Conservation (phyloP, 2,113 vertebrate genomes). For the Vulpes ferrilata region DNA sequence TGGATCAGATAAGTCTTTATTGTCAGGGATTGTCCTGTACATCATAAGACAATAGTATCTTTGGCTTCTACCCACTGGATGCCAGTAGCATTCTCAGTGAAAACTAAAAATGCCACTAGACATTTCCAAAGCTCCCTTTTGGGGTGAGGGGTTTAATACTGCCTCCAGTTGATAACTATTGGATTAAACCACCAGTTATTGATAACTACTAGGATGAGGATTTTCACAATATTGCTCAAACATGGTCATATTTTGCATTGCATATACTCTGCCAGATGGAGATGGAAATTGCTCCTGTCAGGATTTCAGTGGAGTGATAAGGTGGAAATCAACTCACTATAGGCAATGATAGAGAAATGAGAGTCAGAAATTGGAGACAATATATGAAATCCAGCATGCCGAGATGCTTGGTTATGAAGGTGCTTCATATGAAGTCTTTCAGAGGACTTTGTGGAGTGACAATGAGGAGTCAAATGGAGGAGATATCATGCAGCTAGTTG, state of each 20-base stretch:
- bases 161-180: neutral
- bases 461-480: neutral
- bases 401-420: neutral
- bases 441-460: neutral
- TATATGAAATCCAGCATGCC: neutral
- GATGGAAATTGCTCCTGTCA: neutral
- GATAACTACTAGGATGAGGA: neutral
- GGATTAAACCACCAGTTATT: neutral
- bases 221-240: neutral
- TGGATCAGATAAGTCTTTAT: neutral
- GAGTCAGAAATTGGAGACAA: neutral
- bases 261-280: neutral
- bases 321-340: neutral
- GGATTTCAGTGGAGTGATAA: neutral
- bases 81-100: too few species aligned
- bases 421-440: neutral
- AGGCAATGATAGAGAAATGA: neutral
- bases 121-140: neutral
- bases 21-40: neutral
- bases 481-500: neutral
- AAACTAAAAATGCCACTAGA: neutral
- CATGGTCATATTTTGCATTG: neutral
- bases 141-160: neutral
- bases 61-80: neutral
- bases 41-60: neutral